A percentile compares a stretch with the other conserved stretches of the same genome.
phyloP scores from a whole-genome alignment of 2,797 vertebrate genomes.

The Gadopsis bispinosus region DNA sequence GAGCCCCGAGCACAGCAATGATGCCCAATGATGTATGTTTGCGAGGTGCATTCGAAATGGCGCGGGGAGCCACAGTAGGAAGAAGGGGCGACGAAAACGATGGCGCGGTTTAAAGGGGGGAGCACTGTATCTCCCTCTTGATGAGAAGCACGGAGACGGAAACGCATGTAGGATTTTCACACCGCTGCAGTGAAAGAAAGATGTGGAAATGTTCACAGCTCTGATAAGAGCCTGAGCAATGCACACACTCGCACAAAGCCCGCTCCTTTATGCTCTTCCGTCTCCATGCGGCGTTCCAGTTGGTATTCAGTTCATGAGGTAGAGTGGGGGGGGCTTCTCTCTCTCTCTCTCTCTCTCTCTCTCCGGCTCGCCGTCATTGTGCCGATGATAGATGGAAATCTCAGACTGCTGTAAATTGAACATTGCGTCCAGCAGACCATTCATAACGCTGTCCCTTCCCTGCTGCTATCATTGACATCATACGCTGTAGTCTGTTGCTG shows the following conservation, averaged over 20 bases:
- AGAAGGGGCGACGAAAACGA: not conserved
- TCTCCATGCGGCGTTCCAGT: conserved; percentile 44
- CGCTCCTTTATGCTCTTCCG: not conserved
- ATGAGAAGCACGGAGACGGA: conserved; percentile 10
- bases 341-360: conserved; percentile 10
- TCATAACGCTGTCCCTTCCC: conserved; percentile 56
- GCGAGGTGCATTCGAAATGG: conserved; percentile 20
- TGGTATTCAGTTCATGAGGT: conserved; percentile 73
- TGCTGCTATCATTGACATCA: conserved; percentile 62
- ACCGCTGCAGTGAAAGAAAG: conserved; percentile 19
- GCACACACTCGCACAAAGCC: not conserved
- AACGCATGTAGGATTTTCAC: conserved; percentile 8
- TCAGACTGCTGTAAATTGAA: conserved; percentile 78
- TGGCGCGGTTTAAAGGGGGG: conserved; percentile 19
- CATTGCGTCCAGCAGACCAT: conserved; percentile 67
- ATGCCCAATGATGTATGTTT: conserved; percentile 64
- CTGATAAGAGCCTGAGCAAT: conserved; percentile 44
- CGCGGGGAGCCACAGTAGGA: not conserved
- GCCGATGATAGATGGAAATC: conserved; percentile 77
- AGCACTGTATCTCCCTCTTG: conserved; percentile 14
- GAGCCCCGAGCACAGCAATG: conserved; percentile 61
- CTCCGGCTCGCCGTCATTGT: conserved; percentile 51
- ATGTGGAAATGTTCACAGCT: conserved; percentile 30
- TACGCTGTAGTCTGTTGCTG: conserved; percentile 29
- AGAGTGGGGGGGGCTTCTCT: conserved; percentile 37